phyloP scores from a whole-genome alignment of 2,888 invertebrate species.

The Plusia festucae region DNA sequence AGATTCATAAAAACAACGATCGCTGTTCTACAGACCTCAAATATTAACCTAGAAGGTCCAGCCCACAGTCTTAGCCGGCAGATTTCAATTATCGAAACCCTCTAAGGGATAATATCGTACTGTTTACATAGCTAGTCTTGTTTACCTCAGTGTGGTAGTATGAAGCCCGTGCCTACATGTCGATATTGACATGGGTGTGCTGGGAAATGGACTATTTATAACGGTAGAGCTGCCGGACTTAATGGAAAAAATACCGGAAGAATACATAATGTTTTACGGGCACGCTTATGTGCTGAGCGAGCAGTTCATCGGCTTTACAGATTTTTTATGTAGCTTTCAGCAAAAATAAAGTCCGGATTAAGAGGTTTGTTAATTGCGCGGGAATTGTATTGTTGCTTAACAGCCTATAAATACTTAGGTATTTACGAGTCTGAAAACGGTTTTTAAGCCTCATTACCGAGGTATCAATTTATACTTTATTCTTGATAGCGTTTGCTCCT shows the following conservation, averaged over 20 bases:
- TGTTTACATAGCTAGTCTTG: constrained; percentile 44
- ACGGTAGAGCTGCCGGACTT: constrained; percentile 29
- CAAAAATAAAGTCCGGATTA: constrained; percentile 1
- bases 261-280: constrained; percentile 42
- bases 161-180: constrained; percentile 50
- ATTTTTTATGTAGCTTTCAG: constrained; percentile 14
- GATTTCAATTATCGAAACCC: constrained; percentile 56
- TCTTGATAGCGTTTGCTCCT: not conserved
- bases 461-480: not conserved
- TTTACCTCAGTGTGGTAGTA: constrained; percentile 53
- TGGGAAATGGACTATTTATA: constrained; percentile 65
- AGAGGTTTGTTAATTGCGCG: constrained; percentile 5
- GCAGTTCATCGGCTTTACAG: constrained; percentile 22
- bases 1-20: constrained; percentile 52
- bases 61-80: constrained; percentile 30
- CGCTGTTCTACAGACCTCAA: constrained; percentile 35
- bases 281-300: constrained; percentile 29
- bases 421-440: constrained; percentile 9
- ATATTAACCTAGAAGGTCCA: constrained; percentile 37
- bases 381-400: not conserved
- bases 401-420: too few species aligned
- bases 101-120: constrained; percentile 47
- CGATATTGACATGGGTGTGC: constrained; percentile 70
- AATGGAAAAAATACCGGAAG: constrained; percentile 52
- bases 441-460: not conserved